A percentile compares a stretch with the other conserved stretches of the same genome.
Conservation (phyloP, 2,888 invertebrate genomes). For the Heliconius erato region DNA sequence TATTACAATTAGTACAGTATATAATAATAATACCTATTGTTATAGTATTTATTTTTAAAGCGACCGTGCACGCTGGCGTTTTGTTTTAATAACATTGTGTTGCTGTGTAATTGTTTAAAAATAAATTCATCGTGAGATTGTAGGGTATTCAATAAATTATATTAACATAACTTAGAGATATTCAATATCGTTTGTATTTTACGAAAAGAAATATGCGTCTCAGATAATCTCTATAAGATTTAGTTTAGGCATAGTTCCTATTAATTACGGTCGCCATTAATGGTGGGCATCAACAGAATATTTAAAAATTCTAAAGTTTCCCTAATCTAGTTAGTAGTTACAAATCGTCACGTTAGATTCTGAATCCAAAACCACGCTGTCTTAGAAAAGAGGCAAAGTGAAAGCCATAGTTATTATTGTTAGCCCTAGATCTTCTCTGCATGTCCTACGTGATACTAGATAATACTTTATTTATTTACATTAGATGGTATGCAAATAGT, state of each 20-base stretch:
- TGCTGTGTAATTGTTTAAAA: slow-evolving; percentile 29
- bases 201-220: background rate
- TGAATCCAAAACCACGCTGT: too few relatives aligned
- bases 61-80: background rate
- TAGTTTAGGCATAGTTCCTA: background rate
- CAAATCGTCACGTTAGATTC: too few relatives aligned
- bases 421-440: too few relatives aligned
- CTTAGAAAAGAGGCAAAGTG: too few relatives aligned
- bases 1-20: background rate
- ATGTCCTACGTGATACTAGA: too few relatives aligned
- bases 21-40: slow-evolving; percentile 19
- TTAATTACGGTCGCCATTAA: background rate
- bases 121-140: slow-evolving; percentile 1
- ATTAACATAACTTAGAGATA: background rate
- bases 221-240: background rate
- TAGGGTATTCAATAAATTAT: background rate
- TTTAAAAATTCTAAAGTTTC: too few relatives aligned
- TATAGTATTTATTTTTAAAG: slow-evolving; percentile 13
- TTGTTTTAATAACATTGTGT: slow-evolving; percentile 44
- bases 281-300: too few relatives aligned
- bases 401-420: too few relatives aligned
- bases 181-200: background rate
- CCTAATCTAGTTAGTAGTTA: too few relatives aligned
- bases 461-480: too few relatives aligned
- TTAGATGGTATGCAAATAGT: too few relatives aligned